phyloP scores from a whole-genome alignment of 2,113 vertebrate species.

The Etheostoma spectabile region DNA sequence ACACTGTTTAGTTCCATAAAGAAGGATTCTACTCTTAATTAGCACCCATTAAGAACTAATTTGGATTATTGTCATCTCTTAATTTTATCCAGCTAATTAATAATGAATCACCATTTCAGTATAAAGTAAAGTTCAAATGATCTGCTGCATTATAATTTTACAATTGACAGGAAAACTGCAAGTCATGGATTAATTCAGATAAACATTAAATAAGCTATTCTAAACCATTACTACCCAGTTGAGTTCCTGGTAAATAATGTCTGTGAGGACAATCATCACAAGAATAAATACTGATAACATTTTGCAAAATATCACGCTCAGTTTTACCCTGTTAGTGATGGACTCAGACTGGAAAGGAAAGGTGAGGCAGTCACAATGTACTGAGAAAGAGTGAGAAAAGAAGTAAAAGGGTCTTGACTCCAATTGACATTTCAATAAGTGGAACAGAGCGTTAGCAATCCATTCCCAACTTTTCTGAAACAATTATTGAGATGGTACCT shows the following conservation, averaged over 20 bases:
- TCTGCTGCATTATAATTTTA: slow-evolving; percentile 90
- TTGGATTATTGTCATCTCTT: slow-evolving; percentile 84
- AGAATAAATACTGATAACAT: slow-evolving; percentile 12
- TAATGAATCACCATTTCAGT: slow-evolving; percentile 78
- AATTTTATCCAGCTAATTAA: slow-evolving; percentile 85
- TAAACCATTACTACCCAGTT: not conserved
- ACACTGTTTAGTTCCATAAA: slow-evolving; percentile 79
- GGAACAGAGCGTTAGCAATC: slow-evolving; percentile 98
- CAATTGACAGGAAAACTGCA: slow-evolving; percentile 47
- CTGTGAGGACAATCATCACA: not conserved
- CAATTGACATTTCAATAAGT: slow-evolving; percentile 99
- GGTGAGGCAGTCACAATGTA: slow-evolving; percentile 85
- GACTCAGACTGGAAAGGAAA: slow-evolving; percentile 20
- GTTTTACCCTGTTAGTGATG: slow-evolving; percentile 21
- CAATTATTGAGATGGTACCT: slow-evolving; percentile 99
- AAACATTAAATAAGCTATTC: not conserved
- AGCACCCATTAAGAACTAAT: slow-evolving; percentile 83
- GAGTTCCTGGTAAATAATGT: not conserved
- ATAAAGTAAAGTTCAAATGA: slow-evolving; percentile 79
- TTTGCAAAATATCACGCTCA: slow-evolving; percentile 19
- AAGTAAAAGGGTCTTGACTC: slow-evolving; percentile 86
- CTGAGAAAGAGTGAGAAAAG: slow-evolving; percentile 87
- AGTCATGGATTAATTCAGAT: slow-evolving; percentile 34
- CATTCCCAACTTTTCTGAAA: slow-evolving; percentile 98
- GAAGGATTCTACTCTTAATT: slow-evolving; percentile 82